phyloP scores from a whole-genome alignment of 2,888 invertebrate species.

The Orthonevra nobilis region DNA sequence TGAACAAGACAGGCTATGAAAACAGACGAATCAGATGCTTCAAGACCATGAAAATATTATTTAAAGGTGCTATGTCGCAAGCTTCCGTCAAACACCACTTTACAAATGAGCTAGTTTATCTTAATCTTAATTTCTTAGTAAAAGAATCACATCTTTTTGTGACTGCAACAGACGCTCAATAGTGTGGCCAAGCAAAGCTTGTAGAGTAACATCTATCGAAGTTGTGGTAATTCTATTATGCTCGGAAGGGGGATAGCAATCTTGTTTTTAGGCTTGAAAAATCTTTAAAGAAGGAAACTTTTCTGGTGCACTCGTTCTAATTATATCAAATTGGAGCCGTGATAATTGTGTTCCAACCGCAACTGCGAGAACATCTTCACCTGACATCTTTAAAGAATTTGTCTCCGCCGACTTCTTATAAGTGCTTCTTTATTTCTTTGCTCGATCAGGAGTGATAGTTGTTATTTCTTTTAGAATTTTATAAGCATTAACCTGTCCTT shows the following conservation, averaged over 20 bases:
- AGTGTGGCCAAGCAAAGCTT: neutral
- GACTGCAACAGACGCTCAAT: neutral
- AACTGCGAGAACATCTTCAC: neutral
- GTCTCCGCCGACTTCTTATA: neutral
- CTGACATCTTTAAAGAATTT: slow-evolving; percentile 1
- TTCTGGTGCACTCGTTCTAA: neutral
- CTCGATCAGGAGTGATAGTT: neutral
- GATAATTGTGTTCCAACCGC: neutral
- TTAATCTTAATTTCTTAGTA: neutral
- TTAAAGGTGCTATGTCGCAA: too few relatives aligned
- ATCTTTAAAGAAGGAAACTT: too few relatives aligned
- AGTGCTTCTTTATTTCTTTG: neutral
- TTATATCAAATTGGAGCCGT: neutral
- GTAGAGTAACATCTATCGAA: neutral
- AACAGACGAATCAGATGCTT: too few relatives aligned
- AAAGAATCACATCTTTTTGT: neutral
- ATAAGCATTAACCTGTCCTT: neutral
- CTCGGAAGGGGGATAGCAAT: neutral
- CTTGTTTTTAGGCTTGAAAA: neutral
- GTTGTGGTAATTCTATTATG: neutral
- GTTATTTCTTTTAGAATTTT: neutral
- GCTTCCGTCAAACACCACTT: too few relatives aligned
- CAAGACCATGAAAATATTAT: too few relatives aligned
- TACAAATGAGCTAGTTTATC: too few relatives aligned
- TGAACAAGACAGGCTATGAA: too few relatives aligned